phyloP scores from a whole-genome alignment of 2,888 invertebrate species.

The Himalopsyche anomala region DNA sequence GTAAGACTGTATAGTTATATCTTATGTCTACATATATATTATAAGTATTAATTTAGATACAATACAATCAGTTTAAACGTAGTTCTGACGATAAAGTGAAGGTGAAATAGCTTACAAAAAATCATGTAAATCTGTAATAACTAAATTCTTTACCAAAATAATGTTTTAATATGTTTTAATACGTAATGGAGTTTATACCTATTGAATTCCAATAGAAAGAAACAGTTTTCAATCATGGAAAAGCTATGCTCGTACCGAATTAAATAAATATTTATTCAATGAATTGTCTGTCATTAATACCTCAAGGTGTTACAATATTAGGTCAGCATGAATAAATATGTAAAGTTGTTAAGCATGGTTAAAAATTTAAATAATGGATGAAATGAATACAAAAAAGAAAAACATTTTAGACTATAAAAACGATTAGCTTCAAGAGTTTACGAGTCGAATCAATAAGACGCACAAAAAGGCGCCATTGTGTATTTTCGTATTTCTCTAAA shows the following conservation, averaged over 20 bases:
- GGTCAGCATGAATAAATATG: not conserved
- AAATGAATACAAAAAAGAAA: not conserved
- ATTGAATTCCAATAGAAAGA: too few relatives aligned
- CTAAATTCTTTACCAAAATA: too few relatives aligned
- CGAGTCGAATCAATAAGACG: not conserved
- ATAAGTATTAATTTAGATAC: too few relatives aligned
- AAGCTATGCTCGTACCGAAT: not conserved
- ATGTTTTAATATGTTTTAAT: too few relatives aligned
- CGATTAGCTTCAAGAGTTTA: slow-evolving; percentile 14
- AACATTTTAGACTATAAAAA: not conserved
- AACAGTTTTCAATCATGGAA: not conserved
- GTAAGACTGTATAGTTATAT: too few relatives aligned
- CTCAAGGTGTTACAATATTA: not conserved
- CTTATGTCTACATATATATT: too few relatives aligned
- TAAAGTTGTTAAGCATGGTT: too few relatives aligned
- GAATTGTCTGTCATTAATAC: not conserved
- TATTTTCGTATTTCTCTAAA: not conserved
- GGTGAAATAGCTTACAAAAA: too few relatives aligned
- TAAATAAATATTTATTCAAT: not conserved
- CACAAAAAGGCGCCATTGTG: not conserved
- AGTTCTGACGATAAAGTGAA: too few relatives aligned
- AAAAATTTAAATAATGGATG: not conserved
- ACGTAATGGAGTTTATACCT: too few relatives aligned
- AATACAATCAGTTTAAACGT: too few relatives aligned
- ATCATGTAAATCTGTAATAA: too few relatives aligned